A percentile compares a stretch with the other conserved stretches of the same genome.
phyloP scores from a whole-genome alignment of 2,888 invertebrate species.

The Heteromyza rotundicornis region DNA sequence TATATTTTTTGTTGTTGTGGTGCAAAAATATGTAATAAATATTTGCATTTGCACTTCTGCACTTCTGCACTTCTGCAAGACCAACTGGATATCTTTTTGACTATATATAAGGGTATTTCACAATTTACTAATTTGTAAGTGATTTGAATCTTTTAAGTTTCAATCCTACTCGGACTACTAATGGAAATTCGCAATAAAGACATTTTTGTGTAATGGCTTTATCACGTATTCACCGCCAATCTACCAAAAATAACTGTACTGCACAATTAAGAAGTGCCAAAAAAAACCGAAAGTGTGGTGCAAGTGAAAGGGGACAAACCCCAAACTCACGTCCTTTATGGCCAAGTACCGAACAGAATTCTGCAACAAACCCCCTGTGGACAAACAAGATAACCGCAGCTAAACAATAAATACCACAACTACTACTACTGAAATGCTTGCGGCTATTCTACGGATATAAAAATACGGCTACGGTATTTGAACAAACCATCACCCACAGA shows the following conservation, averaged over 20 bases:
- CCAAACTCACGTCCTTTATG: constrained; percentile 8
- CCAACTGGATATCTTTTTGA: too few relatives aligned
- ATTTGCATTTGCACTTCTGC: too few relatives aligned
- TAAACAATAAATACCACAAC: constrained; percentile 38
- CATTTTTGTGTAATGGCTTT: constrained; percentile 29
- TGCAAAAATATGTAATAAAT: too few relatives aligned
- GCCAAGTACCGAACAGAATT: not conserved
- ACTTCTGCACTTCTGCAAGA: too few relatives aligned
- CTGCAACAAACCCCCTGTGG: constrained; percentile 25
- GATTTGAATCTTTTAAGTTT: too few relatives aligned
- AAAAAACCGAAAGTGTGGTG: constrained; percentile 11
- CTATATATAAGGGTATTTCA: too few relatives aligned
- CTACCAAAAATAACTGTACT: constrained; percentile 23
- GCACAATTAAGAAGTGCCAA: not conserved
- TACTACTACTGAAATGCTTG: constrained; percentile 29
- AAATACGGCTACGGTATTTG: constrained; percentile 36
- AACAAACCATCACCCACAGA: constrained; percentile 2
- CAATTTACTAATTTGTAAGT: too few relatives aligned
- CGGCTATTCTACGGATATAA: constrained; percentile 46
- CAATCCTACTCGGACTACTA: too few relatives aligned
- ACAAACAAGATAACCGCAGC: constrained; percentile 34
- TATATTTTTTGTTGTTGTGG: too few relatives aligned
- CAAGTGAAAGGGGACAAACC: constrained; percentile 13
- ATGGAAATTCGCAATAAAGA: too few relatives aligned
- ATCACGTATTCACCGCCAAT: constrained; percentile 20